Evolutionary conservation across 2,888 invertebrate genomes (phyloP), one percentile per base, ranked within the genome.

Genomic region (Frankliniella intonsa): DNA sequence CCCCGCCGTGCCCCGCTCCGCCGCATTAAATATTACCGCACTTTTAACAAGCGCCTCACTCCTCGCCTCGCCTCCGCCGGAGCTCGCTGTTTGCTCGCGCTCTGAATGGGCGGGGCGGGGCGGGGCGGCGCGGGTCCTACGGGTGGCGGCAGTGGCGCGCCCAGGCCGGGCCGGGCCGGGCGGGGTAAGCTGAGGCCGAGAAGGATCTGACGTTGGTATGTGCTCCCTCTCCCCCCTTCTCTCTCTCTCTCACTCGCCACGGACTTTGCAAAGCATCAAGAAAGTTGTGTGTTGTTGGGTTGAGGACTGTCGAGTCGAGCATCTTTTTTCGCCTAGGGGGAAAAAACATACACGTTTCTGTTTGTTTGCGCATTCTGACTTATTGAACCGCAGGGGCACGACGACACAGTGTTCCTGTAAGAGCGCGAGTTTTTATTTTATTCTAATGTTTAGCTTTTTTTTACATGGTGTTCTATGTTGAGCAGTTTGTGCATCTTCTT

Each of bases 11-110:
- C 62, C 17, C 62, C 62, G 14, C 62, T 62, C n/a, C 5, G 62
- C 62, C 69, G 69, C 69, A 76, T 76, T 76, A 76, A 76, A 76
- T 76, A 76, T 76, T 76, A 76, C 22, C 69, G 69, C 69, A 76
- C 69, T 76, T 76, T 76, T 76, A 76, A 76, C 69, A 76, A 76
- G 69, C 69, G 69, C 69, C 69, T 22, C 62, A 62, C 62, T 62
- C 62, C 14, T 62, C 55, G 14, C 51, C 51, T 12, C 55, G 14
- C 62, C 62, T 62, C 62, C 14, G 62, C 62, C 62, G 19, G 62
- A 3, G 38, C 38, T 38, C 5, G 38, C 14, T 55, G 55, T 55
- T 55, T 55, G 55, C 55, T 14, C 55, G 55, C 55, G 55, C 19
- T 55, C 55, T 55, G 55, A 55, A 55, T 55, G 55, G 55, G 55